A percentile compares a stretch with the other conserved stretches of the same genome.
phyloP scores from a whole-genome alignment of 2,797 vertebrate genomes.

The Gymnothorax javanicus region DNA sequence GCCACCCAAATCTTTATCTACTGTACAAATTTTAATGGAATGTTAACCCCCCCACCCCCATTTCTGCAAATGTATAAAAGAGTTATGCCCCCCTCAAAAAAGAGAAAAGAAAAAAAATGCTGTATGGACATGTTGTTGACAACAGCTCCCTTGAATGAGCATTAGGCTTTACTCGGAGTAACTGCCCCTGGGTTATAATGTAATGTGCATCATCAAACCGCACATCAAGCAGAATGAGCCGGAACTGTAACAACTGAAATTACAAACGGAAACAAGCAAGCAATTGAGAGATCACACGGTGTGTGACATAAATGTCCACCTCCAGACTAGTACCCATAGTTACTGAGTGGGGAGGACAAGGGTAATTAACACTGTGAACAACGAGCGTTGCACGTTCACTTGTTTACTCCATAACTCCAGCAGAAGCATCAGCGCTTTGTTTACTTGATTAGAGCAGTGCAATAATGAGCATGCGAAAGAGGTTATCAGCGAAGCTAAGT shows the following conservation, averaged over 20 bases:
- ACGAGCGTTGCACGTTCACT: too few species aligned
- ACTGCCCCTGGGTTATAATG: conserved; percentile 59
- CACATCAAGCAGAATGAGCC: conserved; percentile 57
- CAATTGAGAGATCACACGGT: conserved; percentile 4
- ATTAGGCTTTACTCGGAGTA: conserved; percentile 64
- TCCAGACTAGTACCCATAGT: not conserved
- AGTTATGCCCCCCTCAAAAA: too few species aligned
- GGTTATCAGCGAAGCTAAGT: conserved; percentile 33
- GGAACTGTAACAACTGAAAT: conserved; percentile 65
- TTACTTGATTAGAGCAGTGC: not conserved
- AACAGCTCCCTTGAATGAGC: conserved; percentile 62
- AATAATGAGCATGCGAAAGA: conserved; percentile 23
- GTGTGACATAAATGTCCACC: not conserved
- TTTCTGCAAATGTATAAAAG: too few species aligned
- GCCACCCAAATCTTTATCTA: too few species aligned
- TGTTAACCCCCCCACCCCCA: not conserved
- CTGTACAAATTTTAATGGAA: too few species aligned
- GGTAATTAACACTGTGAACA: not conserved
- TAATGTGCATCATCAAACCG: conserved; percentile 58
- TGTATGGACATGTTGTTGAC: conserved; percentile 58
- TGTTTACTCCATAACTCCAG: not conserved
- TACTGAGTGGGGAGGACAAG: not conserved
- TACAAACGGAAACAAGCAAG: conserved; percentile 33
- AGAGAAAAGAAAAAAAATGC: conserved; percentile 26
- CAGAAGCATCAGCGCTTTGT: not conserved